Evolutionary conservation across 2,888 invertebrate genomes (phyloP), one percentile per base, ranked within the genome.

Genomic region (Agrochola lychnidis): DNA sequence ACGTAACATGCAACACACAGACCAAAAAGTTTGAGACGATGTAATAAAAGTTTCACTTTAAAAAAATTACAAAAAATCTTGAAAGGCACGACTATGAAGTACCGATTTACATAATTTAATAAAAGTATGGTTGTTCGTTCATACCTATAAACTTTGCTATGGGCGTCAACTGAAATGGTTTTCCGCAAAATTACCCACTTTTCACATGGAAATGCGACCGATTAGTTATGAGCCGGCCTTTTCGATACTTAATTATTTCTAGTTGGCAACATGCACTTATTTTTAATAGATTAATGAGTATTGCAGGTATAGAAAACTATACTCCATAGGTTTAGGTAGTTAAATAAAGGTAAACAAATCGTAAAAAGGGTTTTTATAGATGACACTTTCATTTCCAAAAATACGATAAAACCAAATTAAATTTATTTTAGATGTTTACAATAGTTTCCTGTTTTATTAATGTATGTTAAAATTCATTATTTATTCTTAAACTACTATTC

Each of bases 21-120:
- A n/a, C n/a, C n/a, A n/a, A n/a, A n/a, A n/a, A n/a, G n/a, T n/a
- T n/a, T n/a, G n/a, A n/a, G n/a, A n/a, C n/a, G n/a, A n/a, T n/a
- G n/a, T n/a, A n/a, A n/a, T n/a, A n/a, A n/a, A n/a, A n/a, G n/a
- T n/a, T n/a, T n/a, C n/a, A n/a, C n/a, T n/a, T n/a, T n/a, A n/a
- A n/a, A n/a, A 76, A 79, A 75, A 64, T 30, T 30, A 30, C 30
- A 82, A 57, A 36, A 6, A 70, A 67, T 69, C 51, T 63, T 79
- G 48, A 56, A 73, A 51, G 66, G 45, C 73, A 70, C 66, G 70
- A 61, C 56, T 57, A 70, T 70, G 51, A 61, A 72, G 69, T 62
- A 66, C 66, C 84, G 73, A 81, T 81, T 81, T 81, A 53, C 83
- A 79, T 83, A 82, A 77, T 82, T 40, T 51, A 82, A 62, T 75